A percentile compares a stretch with the other conserved stretches of the same genome.
phyloP scores from a whole-genome alignment of 2,113 vertebrate species.

The Sterrhoptilus dennistouni region DNA sequence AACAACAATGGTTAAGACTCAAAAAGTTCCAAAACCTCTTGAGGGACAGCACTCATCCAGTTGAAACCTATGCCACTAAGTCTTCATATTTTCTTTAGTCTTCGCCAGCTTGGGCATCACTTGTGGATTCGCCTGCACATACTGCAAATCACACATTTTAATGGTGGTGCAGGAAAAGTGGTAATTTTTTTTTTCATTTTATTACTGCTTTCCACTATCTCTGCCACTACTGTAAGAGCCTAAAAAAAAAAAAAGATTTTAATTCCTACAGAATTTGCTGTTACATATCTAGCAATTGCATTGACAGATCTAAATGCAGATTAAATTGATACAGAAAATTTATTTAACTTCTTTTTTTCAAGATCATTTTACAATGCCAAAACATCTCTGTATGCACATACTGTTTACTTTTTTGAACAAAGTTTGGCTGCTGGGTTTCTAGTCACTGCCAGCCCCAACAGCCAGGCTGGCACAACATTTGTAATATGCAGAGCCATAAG shows the following conservation, averaged over 20 bases:
- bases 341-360: background rate
- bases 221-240: background rate
- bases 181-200: background rate
- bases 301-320: background rate
- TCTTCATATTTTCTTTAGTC: background rate
- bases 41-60: background rate
- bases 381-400: background rate
- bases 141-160: background rate
- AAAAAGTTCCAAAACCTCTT: background rate
- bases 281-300: background rate
- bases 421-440: background rate
- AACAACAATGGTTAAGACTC: background rate
- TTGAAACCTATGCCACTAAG: background rate
- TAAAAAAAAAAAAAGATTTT: background rate
- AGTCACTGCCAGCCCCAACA: slow-evolving; percentile 14
- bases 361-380: slow-evolving; percentile 7
- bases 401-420: slow-evolving; percentile 28
- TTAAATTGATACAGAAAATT: background rate
- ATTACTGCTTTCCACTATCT: background rate
- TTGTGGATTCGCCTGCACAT: background rate
- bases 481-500: slow-evolving; percentile 18
- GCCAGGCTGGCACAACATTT: slow-evolving; percentile 1
- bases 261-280: background rate
- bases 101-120: background rate
- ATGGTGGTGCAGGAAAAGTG: background rate